phyloP scores from a whole-genome alignment of 1,140 invertebrate genomes.

The Trigoniulus corallinus region DNA sequence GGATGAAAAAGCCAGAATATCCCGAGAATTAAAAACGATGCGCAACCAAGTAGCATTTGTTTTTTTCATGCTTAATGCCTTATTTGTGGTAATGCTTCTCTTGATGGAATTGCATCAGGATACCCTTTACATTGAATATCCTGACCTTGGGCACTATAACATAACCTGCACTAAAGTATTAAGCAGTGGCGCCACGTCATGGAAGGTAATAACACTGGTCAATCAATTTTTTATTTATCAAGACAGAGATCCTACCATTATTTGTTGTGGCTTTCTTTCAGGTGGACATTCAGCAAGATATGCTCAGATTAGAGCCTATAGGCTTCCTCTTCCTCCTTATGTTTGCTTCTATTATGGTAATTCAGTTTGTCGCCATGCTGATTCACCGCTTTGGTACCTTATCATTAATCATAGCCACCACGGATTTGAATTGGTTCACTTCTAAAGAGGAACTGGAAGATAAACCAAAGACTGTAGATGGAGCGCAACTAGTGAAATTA shows the following conservation, averaged over 20 bases:
- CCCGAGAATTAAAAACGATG: not conserved
- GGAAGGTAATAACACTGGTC: no score
- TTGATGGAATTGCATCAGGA: not conserved
- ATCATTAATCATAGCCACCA: conserved; percentile 32
- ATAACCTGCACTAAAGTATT: not conserved
- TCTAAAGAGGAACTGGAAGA: no score
- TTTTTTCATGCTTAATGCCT: not conserved
- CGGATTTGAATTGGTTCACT: no score
- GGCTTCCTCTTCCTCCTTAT: conserved; percentile 31
- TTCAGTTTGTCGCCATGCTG: conserved; percentile 34
- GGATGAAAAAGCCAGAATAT: not conserved
- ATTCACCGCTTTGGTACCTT: conserved; percentile 34
- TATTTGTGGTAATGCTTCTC: not conserved
- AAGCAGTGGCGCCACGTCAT: no score
- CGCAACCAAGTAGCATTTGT: not conserved
- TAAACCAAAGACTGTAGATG: no score
- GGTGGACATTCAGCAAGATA: no score
- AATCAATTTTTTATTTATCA: no score
- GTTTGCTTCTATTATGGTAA: conserved; percentile 29
- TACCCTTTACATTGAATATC: not conserved
- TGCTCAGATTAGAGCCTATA: conserved; percentile 32
- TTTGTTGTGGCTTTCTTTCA: no score
- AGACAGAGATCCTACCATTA: no score
- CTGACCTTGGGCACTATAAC: not conserved
- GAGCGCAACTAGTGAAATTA: no score